phyloP scores from a whole-genome alignment of 2,113 vertebrate genomes.

The Rhipidura dahli region DNA sequence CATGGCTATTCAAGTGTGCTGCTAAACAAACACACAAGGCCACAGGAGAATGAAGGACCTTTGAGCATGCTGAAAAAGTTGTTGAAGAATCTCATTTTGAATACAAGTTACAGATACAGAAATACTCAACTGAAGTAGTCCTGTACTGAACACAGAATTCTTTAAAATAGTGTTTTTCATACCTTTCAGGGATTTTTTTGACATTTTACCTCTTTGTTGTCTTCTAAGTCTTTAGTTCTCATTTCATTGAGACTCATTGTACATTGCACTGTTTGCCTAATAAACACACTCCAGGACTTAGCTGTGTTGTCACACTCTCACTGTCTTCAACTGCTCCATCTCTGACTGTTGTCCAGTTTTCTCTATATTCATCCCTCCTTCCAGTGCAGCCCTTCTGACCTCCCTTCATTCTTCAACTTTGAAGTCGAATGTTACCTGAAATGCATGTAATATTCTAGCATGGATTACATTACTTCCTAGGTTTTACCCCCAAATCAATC shows the following conservation, averaged over 20 bases:
- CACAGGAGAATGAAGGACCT: not conserved
- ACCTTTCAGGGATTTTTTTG: not conserved
- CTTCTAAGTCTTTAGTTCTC: not conserved
- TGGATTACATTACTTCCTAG: not conserved
- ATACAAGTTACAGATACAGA: not conserved
- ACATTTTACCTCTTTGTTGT: not conserved
- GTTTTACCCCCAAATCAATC: not conserved
- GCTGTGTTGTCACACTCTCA: not conserved
- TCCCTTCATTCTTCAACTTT: not conserved
- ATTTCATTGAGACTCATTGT: not conserved
- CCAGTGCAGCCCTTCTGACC: not conserved
- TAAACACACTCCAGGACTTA: not conserved
- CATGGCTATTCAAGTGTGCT: not conserved
- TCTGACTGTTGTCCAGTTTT: not conserved
- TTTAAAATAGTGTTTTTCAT: not conserved
- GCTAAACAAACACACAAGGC: not conserved
- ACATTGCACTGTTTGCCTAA: not conserved
- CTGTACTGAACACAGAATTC: not conserved
- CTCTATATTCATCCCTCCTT: not conserved
- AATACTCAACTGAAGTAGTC: not conserved
- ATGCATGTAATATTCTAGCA: not conserved
- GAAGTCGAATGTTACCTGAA: not conserved
- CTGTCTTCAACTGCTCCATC: accelerated
- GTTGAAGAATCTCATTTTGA: not conserved
- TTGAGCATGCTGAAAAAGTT: not conserved